Evolutionary conservation across 1,140 invertebrate species (phyloP), one percentile per base, ranked within the genome.

Genomic region (Brachionus koreanus): DNA sequence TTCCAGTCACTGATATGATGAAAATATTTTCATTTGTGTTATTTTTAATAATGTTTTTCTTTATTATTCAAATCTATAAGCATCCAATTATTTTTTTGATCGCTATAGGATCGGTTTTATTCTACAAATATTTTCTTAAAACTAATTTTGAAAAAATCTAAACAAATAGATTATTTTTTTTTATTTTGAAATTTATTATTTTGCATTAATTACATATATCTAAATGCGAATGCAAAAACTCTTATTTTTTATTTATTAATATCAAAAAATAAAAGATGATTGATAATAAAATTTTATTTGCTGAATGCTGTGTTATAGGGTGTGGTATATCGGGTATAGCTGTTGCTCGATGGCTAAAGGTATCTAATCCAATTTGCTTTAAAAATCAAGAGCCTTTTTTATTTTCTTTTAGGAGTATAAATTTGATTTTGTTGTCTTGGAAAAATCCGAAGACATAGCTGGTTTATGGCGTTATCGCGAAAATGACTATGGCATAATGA

Each of bases 401-500:
- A 75, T 46, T 46, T 75, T n/a, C 6, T 52, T 25, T 23, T 9
- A 79, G 76, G 9, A 79, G 29, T 79, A 79, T 79, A 65, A 65
- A 46, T 75, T 84, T 33, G 85, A 86, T 12, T 43, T 84, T 49
- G 72, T 81, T 25, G 84, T 88, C 13, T 46, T 87, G 9, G 87
- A 88, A 69, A 84, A 85, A 39, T 85, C 85, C 10, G 85, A 84
- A 4, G 86, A 87, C 69, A 84, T 87, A 43, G 87, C 86, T 7
- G 87, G 87, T 19, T 83, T 88, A 33, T 88, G 87, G 87, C 85
- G 83, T 0, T 88, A 84, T 83, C 83, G 85, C 63, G 86, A 87
- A 84, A 83, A 87, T 82, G 85, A 85, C 35, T 88, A 87, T 84
- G 87, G 87, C 39, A 87, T 88, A 4, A 88, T 87, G 87, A 85